Percentiles rank a stretch among this genome's conserved stretches.
Evolutionary conservation across 2,888 invertebrate genomes (phyloP).

Genomic region (Microctonus aethiopoides): DNA sequence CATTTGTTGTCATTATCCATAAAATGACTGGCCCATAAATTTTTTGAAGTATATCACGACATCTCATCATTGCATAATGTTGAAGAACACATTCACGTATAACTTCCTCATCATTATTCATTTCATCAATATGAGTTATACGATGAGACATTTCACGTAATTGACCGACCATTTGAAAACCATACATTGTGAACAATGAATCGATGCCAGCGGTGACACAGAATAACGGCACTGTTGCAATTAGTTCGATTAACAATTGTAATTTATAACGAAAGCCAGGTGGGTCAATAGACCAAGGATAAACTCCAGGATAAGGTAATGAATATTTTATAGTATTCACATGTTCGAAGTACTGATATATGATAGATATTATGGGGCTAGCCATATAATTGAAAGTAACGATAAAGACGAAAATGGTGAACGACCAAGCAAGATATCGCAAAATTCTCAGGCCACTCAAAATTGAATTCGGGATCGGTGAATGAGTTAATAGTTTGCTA

Average conservation of each 20-base stretch:
- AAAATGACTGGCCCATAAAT: slow-evolving; percentile 28
- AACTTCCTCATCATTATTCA: not conserved
- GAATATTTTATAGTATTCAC: slow-evolving; percentile 22
- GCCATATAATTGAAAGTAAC: not conserved
- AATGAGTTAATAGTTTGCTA: slow-evolving; percentile 3
- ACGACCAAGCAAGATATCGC: slow-evolving; percentile 3
- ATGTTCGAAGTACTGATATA: slow-evolving; percentile 15
- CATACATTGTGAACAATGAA: slow-evolving; percentile 46
- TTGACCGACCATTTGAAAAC: slow-evolving; percentile 50
- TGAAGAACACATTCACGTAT: slow-evolving; percentile 10
- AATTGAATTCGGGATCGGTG: not conserved
- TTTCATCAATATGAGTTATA: slow-evolving; percentile 20
- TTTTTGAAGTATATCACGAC: slow-evolving; percentile 11
- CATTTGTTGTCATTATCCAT: slow-evolving; percentile 24
- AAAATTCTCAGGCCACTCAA: slow-evolving; percentile 10
- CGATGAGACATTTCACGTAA: slow-evolving; percentile 41
- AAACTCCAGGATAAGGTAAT: slow-evolving; percentile 35
- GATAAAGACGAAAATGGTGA: not conserved
- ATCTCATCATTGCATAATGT: slow-evolving; percentile 6
- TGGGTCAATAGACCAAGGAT: slow-evolving; percentile 37
- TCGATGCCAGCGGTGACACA: slow-evolving; percentile 44
- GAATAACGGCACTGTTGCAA: slow-evolving; percentile 26
- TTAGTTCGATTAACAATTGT: slow-evolving; percentile 39
- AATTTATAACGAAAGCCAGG: slow-evolving; percentile 33
- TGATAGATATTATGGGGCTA: slow-evolving; percentile 25